A percentile compares a stretch with the other conserved stretches of the same genome.
These are phyloP conservation scores for Metacarcinus magister DNA, from an alignment of 2,888 invertebrate genomes.

Conservation along the genomic window DNA sequence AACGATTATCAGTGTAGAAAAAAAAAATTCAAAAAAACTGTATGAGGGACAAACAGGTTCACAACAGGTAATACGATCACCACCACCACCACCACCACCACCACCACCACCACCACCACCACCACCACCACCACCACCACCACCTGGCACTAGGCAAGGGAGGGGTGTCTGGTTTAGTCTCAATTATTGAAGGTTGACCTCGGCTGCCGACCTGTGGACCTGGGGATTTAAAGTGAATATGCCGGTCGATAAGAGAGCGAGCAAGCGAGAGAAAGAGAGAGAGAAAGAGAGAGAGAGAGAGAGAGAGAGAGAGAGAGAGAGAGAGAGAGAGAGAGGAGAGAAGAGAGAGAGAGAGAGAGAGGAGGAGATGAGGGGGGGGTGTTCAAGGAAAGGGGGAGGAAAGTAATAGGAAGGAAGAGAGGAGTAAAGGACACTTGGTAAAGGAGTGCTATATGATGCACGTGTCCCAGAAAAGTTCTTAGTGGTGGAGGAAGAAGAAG, in stretches of 20 bases:
- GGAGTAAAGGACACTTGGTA: background rate
- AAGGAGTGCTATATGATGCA: background rate
- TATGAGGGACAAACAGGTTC: background rate
- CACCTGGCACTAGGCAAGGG: background rate
- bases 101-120: conserved; percentile 19
- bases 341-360: background rate
- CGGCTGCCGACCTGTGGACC: no score
- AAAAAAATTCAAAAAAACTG: background rate
- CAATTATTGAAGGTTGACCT: background rate
- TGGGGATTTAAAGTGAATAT: background rate
- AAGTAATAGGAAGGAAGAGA: background rate
- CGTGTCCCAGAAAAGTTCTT: background rate
- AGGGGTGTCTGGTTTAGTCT: background rate
- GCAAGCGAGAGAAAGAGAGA: background rate
- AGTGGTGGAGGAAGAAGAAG: background rate
- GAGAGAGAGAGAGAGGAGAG: background rate
- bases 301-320: conserved; percentile 60
- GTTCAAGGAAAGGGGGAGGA: background rate
- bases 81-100: background rate
- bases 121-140: background rate
- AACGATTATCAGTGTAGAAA: no score
- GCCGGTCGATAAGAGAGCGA: background rate
- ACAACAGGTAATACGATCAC: background rate
- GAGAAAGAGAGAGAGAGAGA: conserved; percentile 37
- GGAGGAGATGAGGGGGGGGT: background rate